Evolutionary conservation across 1,140 invertebrate genomes (phyloP).

Genomic region (Diplogasteroides magnus): DNA sequence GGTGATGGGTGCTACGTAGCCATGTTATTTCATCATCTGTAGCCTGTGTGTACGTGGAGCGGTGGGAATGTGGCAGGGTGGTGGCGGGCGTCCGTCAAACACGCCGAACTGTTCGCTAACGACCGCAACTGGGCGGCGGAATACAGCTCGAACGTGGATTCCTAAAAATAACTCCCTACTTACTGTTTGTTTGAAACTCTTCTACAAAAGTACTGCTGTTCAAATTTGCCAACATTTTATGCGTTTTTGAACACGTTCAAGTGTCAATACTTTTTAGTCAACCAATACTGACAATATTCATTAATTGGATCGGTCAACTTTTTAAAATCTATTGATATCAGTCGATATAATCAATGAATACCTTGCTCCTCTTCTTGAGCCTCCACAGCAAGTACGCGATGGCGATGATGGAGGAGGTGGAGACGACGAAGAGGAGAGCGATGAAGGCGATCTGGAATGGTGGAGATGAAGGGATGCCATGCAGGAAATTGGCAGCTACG

Average conservation of each 20-base stretch:
- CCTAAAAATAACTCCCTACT: not conserved
- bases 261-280: too few species aligned
- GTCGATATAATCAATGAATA: not conserved
- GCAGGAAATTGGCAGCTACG: too few species aligned
- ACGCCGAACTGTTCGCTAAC: not conserved
- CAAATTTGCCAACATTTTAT: not conserved
- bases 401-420: not conserved
- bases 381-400: not conserved
- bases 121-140: not conserved
- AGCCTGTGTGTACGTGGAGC: not conserved
- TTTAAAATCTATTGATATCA: too few species aligned
- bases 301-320: too few species aligned
- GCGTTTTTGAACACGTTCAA: not conserved
- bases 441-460: too few species aligned
- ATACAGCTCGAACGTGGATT: not conserved
- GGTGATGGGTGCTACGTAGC: too few species aligned
- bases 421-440: not conserved
- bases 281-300: too few species aligned
- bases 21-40: too few species aligned
- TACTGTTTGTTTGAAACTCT: not conserved
- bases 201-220: not conserved
- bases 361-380: not conserved
- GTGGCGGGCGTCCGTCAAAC: too few species aligned
- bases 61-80: not conserved
- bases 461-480: too few species aligned